Evolutionary conservation across 2,888 invertebrate species (phyloP), one percentile per base, ranked within the genome.

Genomic region (Melipona beecheii): DNA sequence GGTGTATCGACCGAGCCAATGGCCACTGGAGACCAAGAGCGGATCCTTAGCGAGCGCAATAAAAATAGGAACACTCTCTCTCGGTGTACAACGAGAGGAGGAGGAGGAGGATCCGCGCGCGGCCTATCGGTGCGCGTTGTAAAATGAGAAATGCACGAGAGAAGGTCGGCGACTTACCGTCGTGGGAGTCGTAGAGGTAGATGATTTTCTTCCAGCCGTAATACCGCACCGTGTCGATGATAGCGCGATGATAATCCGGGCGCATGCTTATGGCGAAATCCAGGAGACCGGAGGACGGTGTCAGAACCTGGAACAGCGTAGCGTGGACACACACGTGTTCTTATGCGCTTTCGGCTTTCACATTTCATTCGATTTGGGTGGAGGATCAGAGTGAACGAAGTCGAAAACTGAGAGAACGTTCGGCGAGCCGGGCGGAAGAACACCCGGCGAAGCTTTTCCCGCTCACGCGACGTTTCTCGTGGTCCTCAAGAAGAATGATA

Each of bases 181-280:
- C 98, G 92, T 98, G 97, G 0, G 98, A 97, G 94, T 98, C 98
- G 94, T 98, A 98, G 90, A 99, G 96, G 95, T 98, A 98, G 92
- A 98, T 97, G 89, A 98, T 97, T 93, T 97, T 97, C 90, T 96
- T 96, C 98, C 98, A 99, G 68, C 97, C 97, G 95, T 99, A 99
- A 95, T 98, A 97, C 87, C 97, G 96, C 92, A 99, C 98, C 81
- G 99, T 97, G 95, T 99, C 99, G 90, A 99, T 97, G 93, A 99
- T 97, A 81, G 99, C 99, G 92, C 97, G 97, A 95, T 99, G 98
- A 95, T 99, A 99, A 95, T 99, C 98, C 60, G 99, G 99, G 86
- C 98, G 96, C 97, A 99, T 97, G 94, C 98, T 98, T 92, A 98
- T 97, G 75, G 98, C 98, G 93, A 97, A 98, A 95, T 98, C 98